Conservation (phyloP, 2,797 vertebrate species). For the Chaetophractus vellerosus region DNA sequence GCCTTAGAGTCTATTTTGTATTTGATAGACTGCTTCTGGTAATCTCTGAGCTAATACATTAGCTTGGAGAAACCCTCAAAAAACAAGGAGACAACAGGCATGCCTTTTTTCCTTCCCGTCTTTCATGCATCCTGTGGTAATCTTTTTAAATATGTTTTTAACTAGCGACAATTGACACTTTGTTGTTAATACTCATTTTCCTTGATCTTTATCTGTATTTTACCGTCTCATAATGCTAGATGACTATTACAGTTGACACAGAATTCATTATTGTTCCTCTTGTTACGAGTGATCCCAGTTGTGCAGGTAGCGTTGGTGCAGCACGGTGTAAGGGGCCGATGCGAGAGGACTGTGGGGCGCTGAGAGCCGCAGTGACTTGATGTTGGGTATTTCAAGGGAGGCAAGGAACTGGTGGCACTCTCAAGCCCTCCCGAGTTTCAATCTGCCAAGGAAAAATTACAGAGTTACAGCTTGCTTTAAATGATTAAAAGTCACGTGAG, state of each 20-base stretch:
- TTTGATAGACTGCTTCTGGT: neutral
- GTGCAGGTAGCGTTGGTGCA: no score
- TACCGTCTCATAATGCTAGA: neutral
- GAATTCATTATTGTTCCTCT: neutral
- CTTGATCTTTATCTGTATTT: neutral
- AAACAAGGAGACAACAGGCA: neutral
- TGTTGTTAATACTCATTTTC: neutral
- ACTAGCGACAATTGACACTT: neutral
- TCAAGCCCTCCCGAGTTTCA: slow-evolving; percentile 33
- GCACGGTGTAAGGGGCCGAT: neutral
- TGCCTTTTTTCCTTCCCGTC: neutral
- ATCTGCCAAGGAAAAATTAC: slow-evolving; percentile 44
- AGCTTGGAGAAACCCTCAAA: neutral
- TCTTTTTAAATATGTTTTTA: slow-evolving; percentile 39
- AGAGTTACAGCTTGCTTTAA: slow-evolving; percentile 38
- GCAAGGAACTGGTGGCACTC: neutral
- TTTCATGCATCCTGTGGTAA: neutral
- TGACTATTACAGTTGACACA: neutral
- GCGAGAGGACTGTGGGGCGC: neutral
- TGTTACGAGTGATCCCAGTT: neutral
- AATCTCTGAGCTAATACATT: neutral
- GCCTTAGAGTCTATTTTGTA: neutral
- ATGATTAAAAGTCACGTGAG: slow-evolving; percentile 66
- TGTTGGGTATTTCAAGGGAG: neutral
- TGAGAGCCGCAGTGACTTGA: neutral